A percentile compares a stretch with the other conserved stretches of the same genome.
Conservation (phyloP, 2,113 vertebrate species). For the Chaenogobius annularis region DNA sequence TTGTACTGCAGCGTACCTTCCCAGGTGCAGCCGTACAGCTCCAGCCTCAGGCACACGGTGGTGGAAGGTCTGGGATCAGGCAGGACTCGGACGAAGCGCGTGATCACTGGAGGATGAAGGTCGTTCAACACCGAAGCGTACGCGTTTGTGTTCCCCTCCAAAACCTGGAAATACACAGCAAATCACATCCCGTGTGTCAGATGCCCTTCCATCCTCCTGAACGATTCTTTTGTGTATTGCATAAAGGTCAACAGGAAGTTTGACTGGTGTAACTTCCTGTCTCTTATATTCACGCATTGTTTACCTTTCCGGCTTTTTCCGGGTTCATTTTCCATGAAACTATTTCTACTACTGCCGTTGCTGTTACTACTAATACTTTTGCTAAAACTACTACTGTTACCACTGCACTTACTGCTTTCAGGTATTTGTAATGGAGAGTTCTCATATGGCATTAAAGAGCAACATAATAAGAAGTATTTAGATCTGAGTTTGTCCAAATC, state of each 20-base stretch:
- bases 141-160: slow-evolving; percentile 82
- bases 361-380: too few relatives aligned
- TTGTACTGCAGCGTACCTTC: slow-evolving; percentile 69
- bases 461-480: background rate
- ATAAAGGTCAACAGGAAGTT: slow-evolving; percentile 35
- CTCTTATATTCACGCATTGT: background rate
- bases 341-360: background rate
- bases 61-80: slow-evolving; percentile 80
- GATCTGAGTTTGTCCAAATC: background rate
- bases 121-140: slow-evolving; percentile 84
- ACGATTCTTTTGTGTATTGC: background rate
- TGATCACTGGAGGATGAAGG: slow-evolving; percentile 84
- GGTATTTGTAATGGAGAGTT: background rate
- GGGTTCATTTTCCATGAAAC: background rate
- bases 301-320: background rate
- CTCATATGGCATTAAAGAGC: background rate
- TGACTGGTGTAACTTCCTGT: slow-evolving; percentile 34
- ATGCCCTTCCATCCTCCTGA: background rate
- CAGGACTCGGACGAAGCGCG: slow-evolving; percentile 83
- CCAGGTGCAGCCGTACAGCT: slow-evolving; percentile 90
- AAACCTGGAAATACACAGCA: slow-evolving; percentile 68
- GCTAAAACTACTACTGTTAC: too few relatives aligned
- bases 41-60: slow-evolving; percentile 90
- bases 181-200: background rate
- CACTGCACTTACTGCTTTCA: too few relatives aligned